Evolutionary conservation across 2,113 vertebrate genomes (phyloP).

Genomic region (Dipodomys merriami): DNA sequence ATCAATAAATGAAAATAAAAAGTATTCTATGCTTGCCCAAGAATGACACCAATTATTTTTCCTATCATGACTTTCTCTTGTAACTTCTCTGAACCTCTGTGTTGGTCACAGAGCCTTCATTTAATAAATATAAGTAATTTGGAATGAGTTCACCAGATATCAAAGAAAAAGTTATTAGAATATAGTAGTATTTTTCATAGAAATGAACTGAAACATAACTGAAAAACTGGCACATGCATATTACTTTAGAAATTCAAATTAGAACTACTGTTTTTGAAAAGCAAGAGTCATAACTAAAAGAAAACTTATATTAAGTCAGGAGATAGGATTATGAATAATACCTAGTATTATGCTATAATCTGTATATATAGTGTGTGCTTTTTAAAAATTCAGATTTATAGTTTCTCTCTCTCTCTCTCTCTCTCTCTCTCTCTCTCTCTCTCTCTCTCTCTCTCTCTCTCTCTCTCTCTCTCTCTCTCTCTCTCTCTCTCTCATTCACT

Average conservation of each 20-base stretch:
- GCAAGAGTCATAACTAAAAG: background rate
- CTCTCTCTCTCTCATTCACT: too few relatives aligned
- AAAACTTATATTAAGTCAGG: background rate
- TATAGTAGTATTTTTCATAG: slow-evolving; percentile 42
- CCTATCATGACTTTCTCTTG: background rate
- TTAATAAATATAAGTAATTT: slow-evolving; percentile 56
- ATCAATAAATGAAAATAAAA: background rate
- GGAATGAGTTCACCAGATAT: slow-evolving; percentile 9
- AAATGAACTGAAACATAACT: background rate
- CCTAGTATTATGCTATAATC: slow-evolving; percentile 1
- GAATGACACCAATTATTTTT: slow-evolving; percentile 19
- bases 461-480: background rate
- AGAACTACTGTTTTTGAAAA: slow-evolving; percentile 17
- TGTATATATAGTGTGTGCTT: background rate
- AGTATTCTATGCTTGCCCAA: background rate
- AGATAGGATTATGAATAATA: background rate
- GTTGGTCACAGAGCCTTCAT: slow-evolving; percentile 9
- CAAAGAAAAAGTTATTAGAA: background rate
- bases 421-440: too few relatives aligned
- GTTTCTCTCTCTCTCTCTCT: background rate
- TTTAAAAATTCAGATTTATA: background rate
- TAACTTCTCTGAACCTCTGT: background rate
- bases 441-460: too few relatives aligned
- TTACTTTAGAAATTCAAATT: slow-evolving; percentile 5
- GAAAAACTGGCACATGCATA: background rate